Conservation (phyloP, 2,797 vertebrate species). For the Pseudomugil tenellus region DNA sequence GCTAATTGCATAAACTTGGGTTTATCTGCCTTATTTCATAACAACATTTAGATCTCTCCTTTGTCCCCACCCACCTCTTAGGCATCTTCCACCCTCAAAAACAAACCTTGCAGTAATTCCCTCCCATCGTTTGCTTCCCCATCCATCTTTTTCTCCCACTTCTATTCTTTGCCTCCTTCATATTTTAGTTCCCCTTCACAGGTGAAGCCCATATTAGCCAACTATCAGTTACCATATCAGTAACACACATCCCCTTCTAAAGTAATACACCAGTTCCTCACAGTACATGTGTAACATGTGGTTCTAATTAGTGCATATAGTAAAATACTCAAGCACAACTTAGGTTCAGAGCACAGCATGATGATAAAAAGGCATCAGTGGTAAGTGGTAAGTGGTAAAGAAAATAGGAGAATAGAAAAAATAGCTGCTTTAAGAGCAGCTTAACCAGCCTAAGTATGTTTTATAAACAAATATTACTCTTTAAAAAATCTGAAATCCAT, state of each 20-base stretch:
- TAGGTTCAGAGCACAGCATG: slow-evolving; percentile 23
- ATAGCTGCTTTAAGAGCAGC: slow-evolving; percentile 4
- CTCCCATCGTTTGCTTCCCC: neutral
- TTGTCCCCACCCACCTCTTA: slow-evolving; percentile 20
- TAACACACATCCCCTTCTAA: slow-evolving; percentile 3
- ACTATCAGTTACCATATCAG: slow-evolving; percentile 14
- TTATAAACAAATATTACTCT: neutral
- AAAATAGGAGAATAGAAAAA: neutral
- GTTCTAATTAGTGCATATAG: slow-evolving; percentile 45
- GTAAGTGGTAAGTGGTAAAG: slow-evolving; percentile 10
- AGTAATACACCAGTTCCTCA: slow-evolving; percentile 23
- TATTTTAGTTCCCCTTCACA: slow-evolving; percentile 14
- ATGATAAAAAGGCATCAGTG: slow-evolving; percentile 19
- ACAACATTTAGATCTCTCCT: slow-evolving; percentile 35
- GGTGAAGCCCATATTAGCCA: slow-evolving; percentile 15
- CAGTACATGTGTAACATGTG: slow-evolving; percentile 41
- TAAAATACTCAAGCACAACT: slow-evolving; percentile 30
- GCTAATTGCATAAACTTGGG: slow-evolving; percentile 41
- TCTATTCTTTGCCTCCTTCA: neutral
- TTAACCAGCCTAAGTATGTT: slow-evolving; percentile 12
- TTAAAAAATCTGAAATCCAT: slow-evolving; percentile 21
- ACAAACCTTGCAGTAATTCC: slow-evolving; percentile 26
- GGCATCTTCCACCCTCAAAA: slow-evolving; percentile 30
- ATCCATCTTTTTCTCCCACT: slow-evolving; percentile 10
- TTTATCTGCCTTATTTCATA: slow-evolving; percentile 29